Evolutionary conservation across 1,140 invertebrate species (phyloP).

Genomic region (Euura saliciscinereae): DNA sequence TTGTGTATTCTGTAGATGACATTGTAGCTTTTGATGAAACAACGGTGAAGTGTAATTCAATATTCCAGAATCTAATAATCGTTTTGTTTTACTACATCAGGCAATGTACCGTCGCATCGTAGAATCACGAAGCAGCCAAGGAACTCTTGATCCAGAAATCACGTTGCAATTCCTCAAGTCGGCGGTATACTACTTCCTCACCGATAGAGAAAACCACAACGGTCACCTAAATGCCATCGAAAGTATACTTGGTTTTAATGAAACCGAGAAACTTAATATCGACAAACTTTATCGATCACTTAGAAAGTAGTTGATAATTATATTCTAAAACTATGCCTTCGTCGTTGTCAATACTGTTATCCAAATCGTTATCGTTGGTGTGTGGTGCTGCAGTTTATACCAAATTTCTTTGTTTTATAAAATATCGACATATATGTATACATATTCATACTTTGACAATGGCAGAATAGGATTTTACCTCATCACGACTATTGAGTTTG

Average conservation of each 20-base stretch:
- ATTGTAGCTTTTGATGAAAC: too few relatives aligned
- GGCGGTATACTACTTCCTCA: slow-evolving; percentile 88
- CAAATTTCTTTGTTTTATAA: neutral
- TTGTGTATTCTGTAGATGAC: too few relatives aligned
- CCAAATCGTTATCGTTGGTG: neutral
- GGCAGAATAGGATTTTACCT: too few relatives aligned
- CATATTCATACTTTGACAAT: too few relatives aligned
- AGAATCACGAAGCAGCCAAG: slow-evolving; percentile 72
- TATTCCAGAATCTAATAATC: slow-evolving; percentile 10
- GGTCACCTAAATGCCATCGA: slow-evolving; percentile 85
- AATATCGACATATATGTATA: neutral
- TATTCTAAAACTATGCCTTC: slow-evolving; percentile 7
- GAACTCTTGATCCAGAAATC: slow-evolving; percentile 80
- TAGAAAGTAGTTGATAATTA: slow-evolving; percentile 40
- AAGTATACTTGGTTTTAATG: slow-evolving; percentile 82
- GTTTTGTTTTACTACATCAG: slow-evolving; percentile 59
- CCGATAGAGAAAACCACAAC: slow-evolving; percentile 82
- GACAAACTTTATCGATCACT: slow-evolving; percentile 59
- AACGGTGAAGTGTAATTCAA: too few relatives aligned
- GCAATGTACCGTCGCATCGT: slow-evolving; percentile 82
- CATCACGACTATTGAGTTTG: too few relatives aligned
- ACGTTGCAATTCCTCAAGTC: slow-evolving; percentile 88
- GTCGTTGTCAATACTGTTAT: neutral
- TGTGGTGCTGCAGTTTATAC: neutral
- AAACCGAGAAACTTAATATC: slow-evolving; percentile 77